phyloP scores from a whole-genome alignment of 2,888 invertebrate genomes.

The Nymphalis urticae region DNA sequence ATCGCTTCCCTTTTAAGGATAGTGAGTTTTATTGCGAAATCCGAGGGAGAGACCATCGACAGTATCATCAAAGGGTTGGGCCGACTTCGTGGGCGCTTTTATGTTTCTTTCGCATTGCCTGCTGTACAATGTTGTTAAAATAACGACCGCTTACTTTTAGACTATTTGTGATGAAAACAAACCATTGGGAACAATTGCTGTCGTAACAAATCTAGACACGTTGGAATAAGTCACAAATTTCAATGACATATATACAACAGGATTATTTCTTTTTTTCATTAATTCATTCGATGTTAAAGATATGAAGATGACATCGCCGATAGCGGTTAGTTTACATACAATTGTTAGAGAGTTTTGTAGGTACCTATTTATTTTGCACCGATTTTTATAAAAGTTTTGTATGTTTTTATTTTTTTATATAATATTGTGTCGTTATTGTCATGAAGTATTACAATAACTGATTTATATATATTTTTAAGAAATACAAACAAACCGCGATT shows the following conservation, averaged over 20 bases:
- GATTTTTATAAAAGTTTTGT: background rate
- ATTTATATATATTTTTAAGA: background rate
- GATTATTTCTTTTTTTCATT: too few relatives aligned
- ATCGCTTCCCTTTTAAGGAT: slow-evolving; percentile 69
- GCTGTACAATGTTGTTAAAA: slow-evolving; percentile 14
- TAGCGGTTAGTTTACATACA: slow-evolving; percentile 32
- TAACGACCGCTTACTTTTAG: slow-evolving; percentile 9
- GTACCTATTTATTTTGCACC: background rate
- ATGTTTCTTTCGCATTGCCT: slow-evolving; percentile 46
- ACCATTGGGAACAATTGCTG: background rate
- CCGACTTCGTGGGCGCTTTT: slow-evolving; percentile 57
- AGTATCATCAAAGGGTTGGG: slow-evolving; percentile 61
- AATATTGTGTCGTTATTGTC: background rate
- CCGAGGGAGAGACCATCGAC: slow-evolving; percentile 49
- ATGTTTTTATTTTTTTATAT: background rate
- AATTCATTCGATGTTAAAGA: too few relatives aligned
- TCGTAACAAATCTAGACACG: background rate
- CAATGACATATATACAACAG: too few relatives aligned
- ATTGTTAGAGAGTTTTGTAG: slow-evolving; percentile 6
- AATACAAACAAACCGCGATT: background rate
- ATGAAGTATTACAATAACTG: background rate
- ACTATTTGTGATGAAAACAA: slow-evolving; percentile 9
- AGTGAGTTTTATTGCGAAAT: slow-evolving; percentile 69
- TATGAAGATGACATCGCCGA: slow-evolving; percentile 22
- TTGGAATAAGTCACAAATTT: too few relatives aligned